Conservation (phyloP, 2,888 invertebrate genomes). For the Drosophila kuntzei region DNA sequence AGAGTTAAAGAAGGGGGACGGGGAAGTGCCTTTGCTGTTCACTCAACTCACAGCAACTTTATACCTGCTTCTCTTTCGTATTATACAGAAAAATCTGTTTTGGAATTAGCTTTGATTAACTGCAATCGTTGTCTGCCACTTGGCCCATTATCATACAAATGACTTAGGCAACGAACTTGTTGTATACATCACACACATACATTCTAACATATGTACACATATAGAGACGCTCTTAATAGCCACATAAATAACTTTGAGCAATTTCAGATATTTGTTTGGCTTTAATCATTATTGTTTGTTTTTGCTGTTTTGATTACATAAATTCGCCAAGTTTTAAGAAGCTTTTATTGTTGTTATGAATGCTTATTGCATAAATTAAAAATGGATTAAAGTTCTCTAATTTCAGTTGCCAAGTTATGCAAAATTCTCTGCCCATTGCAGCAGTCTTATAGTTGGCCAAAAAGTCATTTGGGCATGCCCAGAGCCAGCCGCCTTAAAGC, state of each 20-base stretch:
- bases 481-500: slow-evolving; percentile 54
- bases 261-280: slow-evolving; percentile 42
- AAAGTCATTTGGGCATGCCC: slow-evolving; percentile 57
- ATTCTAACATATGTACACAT: slow-evolving; percentile 2
- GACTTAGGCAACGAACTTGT: slow-evolving; percentile 62
- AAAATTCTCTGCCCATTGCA: slow-evolving; percentile 35
- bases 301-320: slow-evolving; percentile 44
- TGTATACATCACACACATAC: slow-evolving; percentile 19
- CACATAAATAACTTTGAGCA: slow-evolving; percentile 46
- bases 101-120: slow-evolving; percentile 38
- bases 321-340: slow-evolving; percentile 19
- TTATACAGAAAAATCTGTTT: slow-evolving; percentile 10
- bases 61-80: slow-evolving; percentile 1
- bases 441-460: slow-evolving; percentile 57
- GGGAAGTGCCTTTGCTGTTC: slow-evolving; percentile 11
- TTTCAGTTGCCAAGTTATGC: slow-evolving; percentile 53
- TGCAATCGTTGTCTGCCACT: slow-evolving; percentile 10
- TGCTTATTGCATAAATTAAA: slow-evolving; percentile 33
- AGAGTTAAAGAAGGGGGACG: not conserved
- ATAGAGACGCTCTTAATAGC: slow-evolving; percentile 29
- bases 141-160: slow-evolving; percentile 55
- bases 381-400: slow-evolving; percentile 51
- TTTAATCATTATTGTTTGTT: slow-evolving; percentile 14
- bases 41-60: not conserved
- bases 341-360: slow-evolving; percentile 7